Evolutionary conservation across 2,113 vertebrate species (phyloP), one percentile per base, ranked within the genome.

Genomic region (Microtus pennsylvanicus): DNA sequence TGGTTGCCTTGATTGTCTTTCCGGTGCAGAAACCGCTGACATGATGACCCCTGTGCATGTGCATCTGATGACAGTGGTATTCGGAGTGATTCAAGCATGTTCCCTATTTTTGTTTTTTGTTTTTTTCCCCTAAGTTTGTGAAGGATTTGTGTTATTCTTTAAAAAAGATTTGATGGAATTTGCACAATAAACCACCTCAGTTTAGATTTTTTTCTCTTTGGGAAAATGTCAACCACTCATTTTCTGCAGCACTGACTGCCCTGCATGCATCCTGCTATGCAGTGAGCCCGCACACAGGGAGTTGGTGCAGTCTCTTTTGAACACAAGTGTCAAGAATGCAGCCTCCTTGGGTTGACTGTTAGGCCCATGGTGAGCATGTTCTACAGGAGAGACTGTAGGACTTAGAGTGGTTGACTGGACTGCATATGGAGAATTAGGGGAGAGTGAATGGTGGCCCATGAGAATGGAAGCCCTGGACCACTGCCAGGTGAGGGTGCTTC

Each of bases 141-240:
- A 86, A 86, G 35, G 21, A 80, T 85, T 91, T 33, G 1, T 58
- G 33, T 67, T 90, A 69, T 87, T 9, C 45, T 75, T 82, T 17
- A 42, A 80, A 89, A 38, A 94, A 75, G 47, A 82, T 67, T 88
- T 85, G 72, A 33, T 87, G 45, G 58, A 81, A 81, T 90, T 93
- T 63, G 24, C 28, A 61, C 26, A 30, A 78, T 14, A 76, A 91
- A 21, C 80, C 58, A 38, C 61, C 65, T 92, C 24, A 70, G 61
- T 19, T 7, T 93, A 52, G 65, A 58, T 85, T 93, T 9, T 58
- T 89, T 93, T 91, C 65, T 93, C 55, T 50, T 33, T 45, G 2
- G 1, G 22, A 12, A 89, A 26, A 47, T 69, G 83, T 78, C 4
- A 30, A 30, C 16, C 21, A 70, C 17, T 70, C 7, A 63, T 10